Evolutionary conservation across 2,888 invertebrate genomes (phyloP).

Genomic region (Metallyticus violacea): DNA sequence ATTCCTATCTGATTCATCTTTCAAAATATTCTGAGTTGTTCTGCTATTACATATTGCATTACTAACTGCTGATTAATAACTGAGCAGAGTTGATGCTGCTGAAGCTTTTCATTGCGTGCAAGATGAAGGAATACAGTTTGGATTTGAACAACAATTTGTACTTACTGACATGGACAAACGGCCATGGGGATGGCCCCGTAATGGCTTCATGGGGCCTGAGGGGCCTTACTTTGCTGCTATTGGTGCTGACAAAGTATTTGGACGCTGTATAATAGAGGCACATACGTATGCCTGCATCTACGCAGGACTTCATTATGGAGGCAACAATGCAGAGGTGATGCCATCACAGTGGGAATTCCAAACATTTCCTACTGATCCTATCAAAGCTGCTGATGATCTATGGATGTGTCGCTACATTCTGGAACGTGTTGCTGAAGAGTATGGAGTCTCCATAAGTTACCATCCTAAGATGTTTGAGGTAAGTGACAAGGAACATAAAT

Average conservation of each 20-base stretch:
- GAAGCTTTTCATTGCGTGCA: not conserved
- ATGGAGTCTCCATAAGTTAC: not conserved
- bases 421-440: not conserved
- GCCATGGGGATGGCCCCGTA: not conserved
- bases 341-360: not conserved
- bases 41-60: no score
- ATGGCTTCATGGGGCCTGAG: not conserved
- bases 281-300: not conserved
- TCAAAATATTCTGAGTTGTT: no score
- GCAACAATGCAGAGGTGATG: not conserved
- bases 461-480: not conserved
- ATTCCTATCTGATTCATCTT: no score
- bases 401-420: not conserved
- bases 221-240: not conserved
- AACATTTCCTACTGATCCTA: not conserved
- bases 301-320: not conserved
- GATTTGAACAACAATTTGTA: not conserved
- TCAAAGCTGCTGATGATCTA: not conserved
- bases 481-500: no score
- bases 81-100: not conserved
- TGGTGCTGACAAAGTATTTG: not conserved
- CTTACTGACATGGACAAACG: not conserved
- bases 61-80: no score
- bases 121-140: not conserved
- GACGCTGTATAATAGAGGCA: not conserved